These are phyloP conservation scores for Balaenoptera acutorostrata DNA, from an alignment of 2,113 vertebrate species.

Conservation along the genomic window DNA sequence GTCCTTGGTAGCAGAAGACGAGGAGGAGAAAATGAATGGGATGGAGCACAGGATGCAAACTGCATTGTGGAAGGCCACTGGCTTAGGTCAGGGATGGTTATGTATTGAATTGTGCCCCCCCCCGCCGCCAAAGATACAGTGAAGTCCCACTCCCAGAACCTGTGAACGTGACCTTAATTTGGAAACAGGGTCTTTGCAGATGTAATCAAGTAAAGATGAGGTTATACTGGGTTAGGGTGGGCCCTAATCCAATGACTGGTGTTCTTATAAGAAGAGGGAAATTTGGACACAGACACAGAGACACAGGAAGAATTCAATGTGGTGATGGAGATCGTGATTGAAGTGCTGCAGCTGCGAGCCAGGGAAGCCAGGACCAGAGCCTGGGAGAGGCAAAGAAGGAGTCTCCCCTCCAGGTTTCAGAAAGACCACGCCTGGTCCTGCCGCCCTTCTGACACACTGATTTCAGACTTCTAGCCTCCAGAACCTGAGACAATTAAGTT, in stretches of 20 bases:
- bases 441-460: fast-evolving
- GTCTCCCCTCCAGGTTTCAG: neutral
- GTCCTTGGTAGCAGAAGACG: neutral
- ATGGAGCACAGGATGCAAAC: neutral
- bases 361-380: neutral
- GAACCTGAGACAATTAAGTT: neutral
- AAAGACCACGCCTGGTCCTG: neutral
- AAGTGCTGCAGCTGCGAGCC: neutral
- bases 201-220: neutral
- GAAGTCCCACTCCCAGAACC: neutral
- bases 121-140: neutral
- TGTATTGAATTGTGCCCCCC: neutral
- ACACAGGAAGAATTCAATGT: neutral
- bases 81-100: neutral
- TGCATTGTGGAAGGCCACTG: neutral
- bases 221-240: neutral
- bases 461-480: neutral
- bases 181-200: neutral
- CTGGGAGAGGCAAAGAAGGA: neutral
- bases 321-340: fast-evolving
- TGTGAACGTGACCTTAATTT: neutral
- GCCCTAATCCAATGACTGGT: neutral
- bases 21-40: neutral
- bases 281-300: neutral
- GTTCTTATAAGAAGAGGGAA: neutral